Conservation (phyloP, 2,797 vertebrate genomes). For the Anniella stebbinsi region DNA sequence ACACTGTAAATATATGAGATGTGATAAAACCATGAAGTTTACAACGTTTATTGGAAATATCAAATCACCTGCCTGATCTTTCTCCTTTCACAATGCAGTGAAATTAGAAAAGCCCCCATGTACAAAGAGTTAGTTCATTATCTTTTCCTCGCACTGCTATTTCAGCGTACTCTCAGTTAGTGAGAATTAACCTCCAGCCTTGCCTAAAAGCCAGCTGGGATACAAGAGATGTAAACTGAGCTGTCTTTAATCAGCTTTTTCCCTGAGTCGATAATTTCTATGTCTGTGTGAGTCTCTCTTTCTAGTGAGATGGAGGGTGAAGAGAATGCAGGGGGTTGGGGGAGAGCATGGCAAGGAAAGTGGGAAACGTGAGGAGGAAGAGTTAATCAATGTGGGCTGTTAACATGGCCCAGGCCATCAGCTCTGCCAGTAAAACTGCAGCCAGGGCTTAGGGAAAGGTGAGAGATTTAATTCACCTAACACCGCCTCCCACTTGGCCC, state of each 20-base stretch:
- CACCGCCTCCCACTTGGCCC: constrained; percentile 39
- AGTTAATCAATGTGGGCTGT: constrained; percentile 12
- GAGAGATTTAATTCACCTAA: constrained; percentile 47
- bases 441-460: constrained; percentile 44
- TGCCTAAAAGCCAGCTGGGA: neutral
- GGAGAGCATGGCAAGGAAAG: neutral
- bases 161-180: neutral
- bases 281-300: neutral
- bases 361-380: constrained; percentile 47
- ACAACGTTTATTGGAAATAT: constrained; percentile 27
- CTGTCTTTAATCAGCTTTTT: constrained; percentile 30
- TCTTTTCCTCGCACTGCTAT: fast-evolving
- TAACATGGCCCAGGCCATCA: neutral
- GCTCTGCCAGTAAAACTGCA: constrained; percentile 2
- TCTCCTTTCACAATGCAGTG: neutral
- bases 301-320: neutral
- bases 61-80: constrained; percentile 21
- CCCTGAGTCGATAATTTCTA: constrained; percentile 9
- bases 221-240: neutral
- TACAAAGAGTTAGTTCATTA: neutral
- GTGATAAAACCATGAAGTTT: constrained; percentile 5
- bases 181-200: constrained; percentile 37
- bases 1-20: neutral
- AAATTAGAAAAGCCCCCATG: neutral
- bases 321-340: neutral